These are phyloP conservation scores for Agriotes lineatus DNA, from an alignment of 2,888 invertebrate genomes.

Conservation along the genomic window DNA sequence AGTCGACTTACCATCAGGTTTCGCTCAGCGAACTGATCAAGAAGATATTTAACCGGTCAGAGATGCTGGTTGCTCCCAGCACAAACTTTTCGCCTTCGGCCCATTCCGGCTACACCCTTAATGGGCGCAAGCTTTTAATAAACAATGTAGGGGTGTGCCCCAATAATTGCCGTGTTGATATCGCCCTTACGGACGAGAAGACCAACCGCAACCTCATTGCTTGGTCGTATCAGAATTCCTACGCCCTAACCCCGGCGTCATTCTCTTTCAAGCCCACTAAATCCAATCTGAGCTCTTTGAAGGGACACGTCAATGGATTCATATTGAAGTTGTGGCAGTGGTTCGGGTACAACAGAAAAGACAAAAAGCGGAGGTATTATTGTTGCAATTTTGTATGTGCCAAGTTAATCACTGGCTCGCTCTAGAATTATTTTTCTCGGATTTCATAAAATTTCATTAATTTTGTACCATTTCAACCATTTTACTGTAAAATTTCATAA, in stretches of 20 bases:
- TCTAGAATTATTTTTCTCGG: too few relatives aligned
- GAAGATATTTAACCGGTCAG: conserved; percentile 43
- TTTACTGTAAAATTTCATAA: too few relatives aligned
- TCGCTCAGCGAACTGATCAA: conserved; percentile 45
- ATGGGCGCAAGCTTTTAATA: conserved; percentile 75
- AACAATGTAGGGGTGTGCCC: conserved; percentile 82
- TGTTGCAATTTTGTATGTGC: too few relatives aligned
- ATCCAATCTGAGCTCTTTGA: conserved; percentile 59
- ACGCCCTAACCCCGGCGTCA: conserved; percentile 79
- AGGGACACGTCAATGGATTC: conserved; percentile 77
- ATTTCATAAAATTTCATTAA: too few relatives aligned
- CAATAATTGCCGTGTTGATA: conserved; percentile 74
- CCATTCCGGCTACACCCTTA: conserved; percentile 71
- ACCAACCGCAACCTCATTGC: conserved; percentile 63
- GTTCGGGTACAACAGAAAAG: conserved; percentile 64
- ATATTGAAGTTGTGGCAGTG: conserved; percentile 88
- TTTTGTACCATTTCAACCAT: too few relatives aligned
- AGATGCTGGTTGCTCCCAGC: conserved; percentile 47
- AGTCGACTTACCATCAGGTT: conserved; percentile 39
- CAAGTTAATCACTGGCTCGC: too few relatives aligned
- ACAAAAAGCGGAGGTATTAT: not conserved
- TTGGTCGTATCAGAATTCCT: conserved; percentile 76
- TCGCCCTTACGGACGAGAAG: conserved; percentile 71
- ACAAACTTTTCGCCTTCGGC: conserved; percentile 62
- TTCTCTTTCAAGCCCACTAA: conserved; percentile 71